Conservation (phyloP, 2,797 vertebrate species). For the Enteromius viviparus region DNA sequence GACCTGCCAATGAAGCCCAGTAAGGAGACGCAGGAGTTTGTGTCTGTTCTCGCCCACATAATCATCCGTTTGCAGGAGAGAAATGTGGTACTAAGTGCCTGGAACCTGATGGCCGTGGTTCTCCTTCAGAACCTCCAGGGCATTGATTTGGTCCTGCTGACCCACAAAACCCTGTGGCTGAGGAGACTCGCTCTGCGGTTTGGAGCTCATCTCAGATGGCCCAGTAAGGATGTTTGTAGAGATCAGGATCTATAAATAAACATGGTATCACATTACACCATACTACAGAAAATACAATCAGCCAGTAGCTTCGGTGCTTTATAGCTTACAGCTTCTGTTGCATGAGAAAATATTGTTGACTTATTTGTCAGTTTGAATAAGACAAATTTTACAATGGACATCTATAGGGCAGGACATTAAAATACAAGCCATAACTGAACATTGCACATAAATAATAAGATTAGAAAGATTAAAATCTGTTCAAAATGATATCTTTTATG, state of each 20-base stretch:
- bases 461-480: not conserved
- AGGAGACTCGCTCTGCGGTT: conserved; percentile 82
- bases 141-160: conserved; percentile 78
- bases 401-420: not conserved
- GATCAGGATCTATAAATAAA: not conserved
- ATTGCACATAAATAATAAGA: not conserved
- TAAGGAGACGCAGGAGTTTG: conserved; percentile 82
- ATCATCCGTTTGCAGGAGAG: conserved; percentile 87
- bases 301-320: not conserved
- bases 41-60: conserved; percentile 83
- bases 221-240: conserved; percentile 75
- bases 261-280: not conserved
- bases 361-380: not conserved
- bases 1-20: conserved; percentile 87
- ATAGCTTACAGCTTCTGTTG: not conserved
- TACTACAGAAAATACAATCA: not conserved
- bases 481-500: not conserved
- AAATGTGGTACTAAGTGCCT: conserved; percentile 84
- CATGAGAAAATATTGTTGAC: not conserved
- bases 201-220: conserved; percentile 87
- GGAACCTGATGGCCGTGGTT: conserved; percentile 84
- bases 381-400: not conserved
- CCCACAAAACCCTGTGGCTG: conserved; percentile 86
- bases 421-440: not conserved
- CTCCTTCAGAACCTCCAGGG: conserved; percentile 85